Conservation (phyloP, 2,888 invertebrate genomes). For the Clitarchus hookeri region DNA sequence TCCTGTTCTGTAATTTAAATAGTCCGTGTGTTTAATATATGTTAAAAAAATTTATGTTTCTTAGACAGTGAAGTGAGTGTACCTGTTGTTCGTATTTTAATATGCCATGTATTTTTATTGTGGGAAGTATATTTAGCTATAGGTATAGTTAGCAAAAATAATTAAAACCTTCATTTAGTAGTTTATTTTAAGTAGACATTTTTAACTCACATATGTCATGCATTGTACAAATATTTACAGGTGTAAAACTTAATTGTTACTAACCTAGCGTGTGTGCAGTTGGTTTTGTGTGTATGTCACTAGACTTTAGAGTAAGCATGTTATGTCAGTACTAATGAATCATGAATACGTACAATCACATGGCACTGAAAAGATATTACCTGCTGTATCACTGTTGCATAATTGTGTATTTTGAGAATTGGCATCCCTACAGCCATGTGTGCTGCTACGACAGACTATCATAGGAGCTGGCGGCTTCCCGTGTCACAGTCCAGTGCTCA, state of each 20-base stretch:
- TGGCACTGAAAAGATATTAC: neutral
- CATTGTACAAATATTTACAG: neutral
- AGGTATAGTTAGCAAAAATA: neutral
- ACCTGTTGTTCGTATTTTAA: too few species aligned
- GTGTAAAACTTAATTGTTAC: neutral
- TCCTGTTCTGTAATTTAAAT: too few species aligned
- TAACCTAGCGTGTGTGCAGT: neutral
- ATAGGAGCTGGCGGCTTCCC: too few species aligned
- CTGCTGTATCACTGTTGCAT: neutral
- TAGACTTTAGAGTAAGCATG: neutral
- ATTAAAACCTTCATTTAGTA: neutral
- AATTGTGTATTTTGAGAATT: slow-evolving; percentile 8
- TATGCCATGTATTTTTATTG: neutral
- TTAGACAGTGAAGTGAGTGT: too few species aligned
- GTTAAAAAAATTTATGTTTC: too few species aligned
- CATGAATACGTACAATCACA: neutral
- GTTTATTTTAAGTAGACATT: neutral
- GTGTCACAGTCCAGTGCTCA: too few species aligned
- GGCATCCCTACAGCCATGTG: neutral
- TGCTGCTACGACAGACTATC: too few species aligned
- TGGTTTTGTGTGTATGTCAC: neutral
- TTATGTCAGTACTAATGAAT: neutral
- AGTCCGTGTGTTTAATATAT: too few species aligned
- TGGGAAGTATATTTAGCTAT: neutral
- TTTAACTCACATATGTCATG: neutral